phyloP scores from a whole-genome alignment of 1,140 invertebrate genomes.

The Neodiprion virginianus region DNA sequence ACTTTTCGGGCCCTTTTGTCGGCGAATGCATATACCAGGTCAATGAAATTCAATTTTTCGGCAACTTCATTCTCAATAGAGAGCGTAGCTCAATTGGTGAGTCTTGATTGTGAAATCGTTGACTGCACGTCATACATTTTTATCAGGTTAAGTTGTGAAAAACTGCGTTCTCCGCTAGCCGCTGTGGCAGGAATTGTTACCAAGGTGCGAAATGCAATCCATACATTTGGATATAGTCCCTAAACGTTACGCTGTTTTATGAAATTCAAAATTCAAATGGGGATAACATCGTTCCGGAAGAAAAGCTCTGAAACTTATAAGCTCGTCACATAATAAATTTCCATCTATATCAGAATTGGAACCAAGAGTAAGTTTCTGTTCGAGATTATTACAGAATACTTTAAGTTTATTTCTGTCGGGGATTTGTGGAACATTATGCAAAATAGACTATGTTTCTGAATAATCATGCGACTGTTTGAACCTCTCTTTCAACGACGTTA shows the following conservation, averaged over 20 bases:
- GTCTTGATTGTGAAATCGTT: constrained; percentile 29
- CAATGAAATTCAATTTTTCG: constrained; percentile 8
- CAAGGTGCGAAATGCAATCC: constrained; percentile 16
- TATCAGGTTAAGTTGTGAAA: constrained; percentile 34
- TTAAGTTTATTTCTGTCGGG: constrained; percentile 22
- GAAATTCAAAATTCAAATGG: constrained; percentile 26
- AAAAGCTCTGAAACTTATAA: constrained; percentile 27
- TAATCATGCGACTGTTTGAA: constrained; percentile 23
- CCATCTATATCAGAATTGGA: constrained; percentile 25
- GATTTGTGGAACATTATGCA: constrained; percentile 21
- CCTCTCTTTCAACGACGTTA: constrained; percentile 23
- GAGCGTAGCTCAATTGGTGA: constrained; percentile 24
- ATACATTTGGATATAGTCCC: constrained; percentile 29
- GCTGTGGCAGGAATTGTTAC: constrained; percentile 27
- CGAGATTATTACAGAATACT: constrained; percentile 24
- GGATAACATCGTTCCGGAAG: constrained; percentile 20
- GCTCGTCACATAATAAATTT: constrained; percentile 26
- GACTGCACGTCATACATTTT: constrained; percentile 26
- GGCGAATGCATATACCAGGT: neutral
- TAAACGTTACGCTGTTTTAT: constrained; percentile 28
- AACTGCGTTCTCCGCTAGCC: constrained; percentile 33
- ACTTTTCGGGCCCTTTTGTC: constrained; percentile 11
- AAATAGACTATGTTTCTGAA: constrained; percentile 20
- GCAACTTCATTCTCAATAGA: constrained; percentile 32
- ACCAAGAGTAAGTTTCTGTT: constrained; percentile 20